Conservation (phyloP, 1,140 invertebrate genomes). For the Cydia strobilella region DNA sequence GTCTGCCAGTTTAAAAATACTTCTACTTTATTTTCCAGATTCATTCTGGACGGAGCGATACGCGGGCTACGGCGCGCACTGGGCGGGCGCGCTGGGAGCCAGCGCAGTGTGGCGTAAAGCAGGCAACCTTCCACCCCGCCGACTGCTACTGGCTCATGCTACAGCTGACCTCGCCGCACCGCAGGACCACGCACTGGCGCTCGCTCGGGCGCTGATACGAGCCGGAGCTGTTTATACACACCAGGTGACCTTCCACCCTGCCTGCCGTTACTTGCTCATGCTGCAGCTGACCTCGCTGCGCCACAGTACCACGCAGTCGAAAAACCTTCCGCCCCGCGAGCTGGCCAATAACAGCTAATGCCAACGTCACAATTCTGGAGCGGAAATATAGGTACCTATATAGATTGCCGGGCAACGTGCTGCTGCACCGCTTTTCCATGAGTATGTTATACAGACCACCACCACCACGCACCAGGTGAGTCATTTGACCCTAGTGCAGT, state of each 20-base stretch:
- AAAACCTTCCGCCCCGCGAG: too few species aligned
- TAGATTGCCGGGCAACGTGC: not conserved
- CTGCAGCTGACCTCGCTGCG: slow-evolving; percentile 89
- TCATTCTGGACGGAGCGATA: slow-evolving; percentile 93
- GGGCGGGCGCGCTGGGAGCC: slow-evolving; percentile 86
- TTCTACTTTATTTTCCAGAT: slow-evolving; percentile 65
- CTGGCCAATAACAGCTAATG: too few species aligned
- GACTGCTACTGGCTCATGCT: slow-evolving; percentile 86
- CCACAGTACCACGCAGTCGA: slow-evolving; percentile 87
- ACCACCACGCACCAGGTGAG: too few species aligned
- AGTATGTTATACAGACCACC: not conserved
- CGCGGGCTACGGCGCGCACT: slow-evolving; percentile 85
- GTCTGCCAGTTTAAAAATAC: too few species aligned
- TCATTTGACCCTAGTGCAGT: too few species aligned
- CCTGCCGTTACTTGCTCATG: slow-evolving; percentile 85
- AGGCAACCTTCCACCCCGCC: slow-evolving; percentile 81
- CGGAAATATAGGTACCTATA: too few species aligned
- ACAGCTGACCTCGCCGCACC: slow-evolving; percentile 91
- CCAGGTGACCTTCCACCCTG: slow-evolving; percentile 82
- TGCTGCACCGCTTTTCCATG: not conserved
- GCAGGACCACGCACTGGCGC: slow-evolving; percentile 90
- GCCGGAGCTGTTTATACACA: slow-evolving; percentile 88
- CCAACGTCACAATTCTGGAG: too few species aligned
- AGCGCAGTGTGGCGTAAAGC: slow-evolving; percentile 87
- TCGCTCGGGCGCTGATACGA: slow-evolving; percentile 88